A percentile compares a stretch with the other conserved stretches of the same genome.
phyloP scores from a whole-genome alignment of 2,797 vertebrate genomes.

The Morelia viridis region DNA sequence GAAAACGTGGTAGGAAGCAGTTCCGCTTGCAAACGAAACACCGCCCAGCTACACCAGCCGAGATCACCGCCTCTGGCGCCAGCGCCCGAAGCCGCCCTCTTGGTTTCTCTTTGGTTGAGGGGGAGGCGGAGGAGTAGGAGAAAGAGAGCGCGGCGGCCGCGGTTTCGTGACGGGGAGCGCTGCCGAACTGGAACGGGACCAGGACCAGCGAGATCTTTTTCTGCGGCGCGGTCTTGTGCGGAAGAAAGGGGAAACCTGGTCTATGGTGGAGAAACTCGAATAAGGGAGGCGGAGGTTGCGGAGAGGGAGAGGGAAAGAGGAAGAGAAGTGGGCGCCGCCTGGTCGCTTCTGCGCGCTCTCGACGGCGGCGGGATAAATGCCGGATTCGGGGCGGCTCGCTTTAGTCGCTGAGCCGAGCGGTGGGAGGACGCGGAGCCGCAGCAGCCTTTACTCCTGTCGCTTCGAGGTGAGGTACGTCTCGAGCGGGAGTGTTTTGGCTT shows the following conservation, averaged over 20 bases:
- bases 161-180: neutral
- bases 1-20: neutral
- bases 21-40: neutral
- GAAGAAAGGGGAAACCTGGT: neutral
- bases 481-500: neutral
- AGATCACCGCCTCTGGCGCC: neutral
- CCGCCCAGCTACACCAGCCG: neutral
- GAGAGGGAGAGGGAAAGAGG: neutral
- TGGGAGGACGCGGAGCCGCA: neutral
- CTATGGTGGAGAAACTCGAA: neutral
- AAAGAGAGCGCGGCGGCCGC: neutral
- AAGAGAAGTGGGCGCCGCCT: constrained; percentile 8
- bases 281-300: neutral
- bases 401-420: neutral
- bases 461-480: neutral
- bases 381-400: neutral
- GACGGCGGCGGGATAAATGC: constrained; percentile 32
- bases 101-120: too few relatives aligned
- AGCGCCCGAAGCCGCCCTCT: neutral
- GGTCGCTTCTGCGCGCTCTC: neutral
- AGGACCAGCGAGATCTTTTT: neutral
- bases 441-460: neutral
- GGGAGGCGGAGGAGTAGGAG: accelerated
- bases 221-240: neutral
- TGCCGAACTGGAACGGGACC: neutral